Percentiles rank a stretch among this genome's conserved stretches.
Conservation (phyloP, 2,888 invertebrate genomes). For the Carabus problematicus region DNA sequence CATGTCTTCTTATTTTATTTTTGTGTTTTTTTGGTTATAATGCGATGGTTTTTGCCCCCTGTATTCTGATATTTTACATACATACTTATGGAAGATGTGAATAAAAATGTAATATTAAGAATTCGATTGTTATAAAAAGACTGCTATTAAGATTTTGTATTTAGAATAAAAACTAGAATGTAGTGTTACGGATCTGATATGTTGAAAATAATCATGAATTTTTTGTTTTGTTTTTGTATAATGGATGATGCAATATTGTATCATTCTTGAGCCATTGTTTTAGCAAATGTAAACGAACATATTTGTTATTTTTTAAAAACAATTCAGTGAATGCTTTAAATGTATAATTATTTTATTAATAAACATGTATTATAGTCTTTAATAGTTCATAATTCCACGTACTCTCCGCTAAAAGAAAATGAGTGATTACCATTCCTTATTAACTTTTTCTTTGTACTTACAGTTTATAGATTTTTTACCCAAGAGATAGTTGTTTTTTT, state of each 20-base stretch:
- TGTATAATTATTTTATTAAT: slow-evolving; percentile 39
- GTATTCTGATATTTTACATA: neutral
- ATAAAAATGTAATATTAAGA: neutral
- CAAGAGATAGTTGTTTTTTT: neutral
- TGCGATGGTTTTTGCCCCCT: no score
- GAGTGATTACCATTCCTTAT: no score
- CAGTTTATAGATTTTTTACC: neutral
- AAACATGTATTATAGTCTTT: slow-evolving; percentile 21
- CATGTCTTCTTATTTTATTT: no score
- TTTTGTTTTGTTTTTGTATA: slow-evolving; percentile 10
- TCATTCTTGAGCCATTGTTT: no score
- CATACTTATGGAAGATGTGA: neutral
- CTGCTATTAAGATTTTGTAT: slow-evolving; percentile 5
- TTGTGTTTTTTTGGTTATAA: no score
- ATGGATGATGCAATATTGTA: no score
- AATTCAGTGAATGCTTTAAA: slow-evolving; percentile 20
- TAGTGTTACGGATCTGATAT: no score
- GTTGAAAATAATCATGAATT: no score
- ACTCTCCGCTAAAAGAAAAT: no score
- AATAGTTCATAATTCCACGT: no score
- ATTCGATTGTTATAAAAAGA: slow-evolving; percentile 1
- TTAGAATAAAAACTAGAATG: neutral
- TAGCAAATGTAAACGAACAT: no score
- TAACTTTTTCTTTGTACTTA: slow-evolving; percentile 3
- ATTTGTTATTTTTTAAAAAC: neutral